phyloP scores from a whole-genome alignment of 2,113 vertebrate genomes.

The Pantherophis guttatus region DNA sequence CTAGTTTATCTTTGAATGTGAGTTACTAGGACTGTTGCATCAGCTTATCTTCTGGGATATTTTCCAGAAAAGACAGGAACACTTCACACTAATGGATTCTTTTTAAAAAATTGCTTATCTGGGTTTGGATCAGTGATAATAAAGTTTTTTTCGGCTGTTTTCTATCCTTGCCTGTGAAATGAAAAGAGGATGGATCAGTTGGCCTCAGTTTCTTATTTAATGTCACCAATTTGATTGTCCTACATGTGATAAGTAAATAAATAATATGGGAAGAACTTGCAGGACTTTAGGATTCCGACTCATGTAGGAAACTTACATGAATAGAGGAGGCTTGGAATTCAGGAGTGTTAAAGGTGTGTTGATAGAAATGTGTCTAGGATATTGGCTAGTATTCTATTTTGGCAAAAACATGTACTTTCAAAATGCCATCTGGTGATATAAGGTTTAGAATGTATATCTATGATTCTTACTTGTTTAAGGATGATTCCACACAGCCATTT shows the following conservation, averaged over 20 bases:
- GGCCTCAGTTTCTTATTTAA: background rate
- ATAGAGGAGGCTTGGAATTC: background rate
- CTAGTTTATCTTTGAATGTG: background rate
- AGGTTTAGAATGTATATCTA: background rate
- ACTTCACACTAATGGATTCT: background rate
- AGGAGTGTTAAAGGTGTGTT: background rate
- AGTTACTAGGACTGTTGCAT: background rate
- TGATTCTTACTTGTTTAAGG: background rate
- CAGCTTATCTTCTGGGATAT: background rate
- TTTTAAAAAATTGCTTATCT: background rate
- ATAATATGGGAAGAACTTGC: background rate
- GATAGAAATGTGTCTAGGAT: background rate
- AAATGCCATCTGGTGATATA: background rate
- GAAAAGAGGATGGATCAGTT: background rate
- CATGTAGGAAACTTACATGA: background rate
- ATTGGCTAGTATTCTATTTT: background rate
- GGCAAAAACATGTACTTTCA: background rate
- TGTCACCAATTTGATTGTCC: background rate
- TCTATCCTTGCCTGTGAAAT: background rate
- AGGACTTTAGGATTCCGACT: background rate
- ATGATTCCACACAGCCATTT: background rate
- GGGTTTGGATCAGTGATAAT: background rate
- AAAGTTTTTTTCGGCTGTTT: background rate
- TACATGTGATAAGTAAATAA: background rate
- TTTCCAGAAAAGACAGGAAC: no score